phyloP scores from a whole-genome alignment of 2,888 invertebrate genomes.

The Mayetiola destructor region DNA sequence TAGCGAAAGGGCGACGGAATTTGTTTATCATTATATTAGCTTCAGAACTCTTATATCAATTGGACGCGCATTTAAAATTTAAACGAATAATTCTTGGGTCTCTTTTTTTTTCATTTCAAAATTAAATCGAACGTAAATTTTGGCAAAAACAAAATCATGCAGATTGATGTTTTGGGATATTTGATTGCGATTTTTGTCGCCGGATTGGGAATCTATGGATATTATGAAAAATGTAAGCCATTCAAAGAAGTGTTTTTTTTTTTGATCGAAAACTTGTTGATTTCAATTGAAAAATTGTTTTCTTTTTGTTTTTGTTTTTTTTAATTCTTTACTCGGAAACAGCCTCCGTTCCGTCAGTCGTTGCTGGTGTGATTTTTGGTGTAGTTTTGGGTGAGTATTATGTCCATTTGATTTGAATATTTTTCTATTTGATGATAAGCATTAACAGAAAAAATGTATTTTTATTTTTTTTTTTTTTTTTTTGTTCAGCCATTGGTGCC shows the following conservation, averaged over 20 bases:
- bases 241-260: background rate
- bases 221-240: background rate
- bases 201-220: background rate
- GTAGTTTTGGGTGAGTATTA: background rate
- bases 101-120: too few species aligned
- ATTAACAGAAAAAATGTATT: background rate
- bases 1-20: too few species aligned
- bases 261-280: background rate
- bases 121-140: too few species aligned
- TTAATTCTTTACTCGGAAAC: background rate
- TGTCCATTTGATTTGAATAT: background rate
- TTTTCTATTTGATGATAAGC: background rate
- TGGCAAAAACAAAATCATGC: too few species aligned
- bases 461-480: background rate
- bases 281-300: too few species aligned
- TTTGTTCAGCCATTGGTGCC: background rate
- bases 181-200: background rate
- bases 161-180: background rate
- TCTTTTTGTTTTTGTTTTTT: background rate
- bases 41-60: too few species aligned
- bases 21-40: too few species aligned
- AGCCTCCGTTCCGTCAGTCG: background rate
- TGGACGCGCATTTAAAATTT: too few species aligned
- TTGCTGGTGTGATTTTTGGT: background rate
- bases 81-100: too few species aligned